Percentiles rank a stretch among this genome's conserved stretches.
Conservation (phyloP, 2,888 invertebrate species). For the Acleris laterana region DNA sequence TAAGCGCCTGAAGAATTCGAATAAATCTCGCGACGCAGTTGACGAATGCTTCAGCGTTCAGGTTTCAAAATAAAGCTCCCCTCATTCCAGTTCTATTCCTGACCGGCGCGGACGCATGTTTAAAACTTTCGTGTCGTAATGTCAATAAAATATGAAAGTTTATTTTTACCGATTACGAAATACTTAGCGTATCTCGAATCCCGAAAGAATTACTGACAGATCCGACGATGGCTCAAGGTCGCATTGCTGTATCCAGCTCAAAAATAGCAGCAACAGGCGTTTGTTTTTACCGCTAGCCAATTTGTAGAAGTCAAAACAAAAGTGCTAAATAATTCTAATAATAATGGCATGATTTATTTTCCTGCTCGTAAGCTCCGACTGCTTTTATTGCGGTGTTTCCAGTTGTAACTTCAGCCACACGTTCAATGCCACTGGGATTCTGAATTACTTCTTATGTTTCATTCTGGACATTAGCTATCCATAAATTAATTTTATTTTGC, state of each 20-base stretch:
- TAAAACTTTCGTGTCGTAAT: constrained; percentile 76
- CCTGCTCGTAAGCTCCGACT: constrained; percentile 46
- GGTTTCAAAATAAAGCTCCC: constrained; percentile 74
- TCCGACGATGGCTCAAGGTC: constrained; percentile 71
- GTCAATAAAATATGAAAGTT: constrained; percentile 80
- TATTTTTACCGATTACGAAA: constrained; percentile 82
- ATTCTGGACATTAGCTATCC: constrained; percentile 24
- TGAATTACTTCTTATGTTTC: constrained; percentile 24
- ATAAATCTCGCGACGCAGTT: constrained; percentile 41
- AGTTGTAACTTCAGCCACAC: constrained; percentile 16
- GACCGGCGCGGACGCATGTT: constrained; percentile 57
- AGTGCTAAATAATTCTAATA: constrained; percentile 49
- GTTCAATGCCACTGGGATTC: constrained; percentile 15
- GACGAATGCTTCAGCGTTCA: constrained; percentile 53
- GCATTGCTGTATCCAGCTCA: constrained; percentile 69
- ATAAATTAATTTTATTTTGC: neutral
- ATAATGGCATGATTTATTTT: constrained; percentile 47
- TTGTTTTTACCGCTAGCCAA: constrained; percentile 58
- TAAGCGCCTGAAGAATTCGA: constrained; percentile 24
- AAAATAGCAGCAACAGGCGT: constrained; percentile 63
- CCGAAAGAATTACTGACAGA: constrained; percentile 69
- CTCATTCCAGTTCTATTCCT: constrained; percentile 72
- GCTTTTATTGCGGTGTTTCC: constrained; percentile 22
- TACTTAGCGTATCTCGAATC: constrained; percentile 69
- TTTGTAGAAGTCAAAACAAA: constrained; percentile 55